Conservation (phyloP, 2,797 vertebrate genomes). For the Trematomus bernacchii region DNA sequence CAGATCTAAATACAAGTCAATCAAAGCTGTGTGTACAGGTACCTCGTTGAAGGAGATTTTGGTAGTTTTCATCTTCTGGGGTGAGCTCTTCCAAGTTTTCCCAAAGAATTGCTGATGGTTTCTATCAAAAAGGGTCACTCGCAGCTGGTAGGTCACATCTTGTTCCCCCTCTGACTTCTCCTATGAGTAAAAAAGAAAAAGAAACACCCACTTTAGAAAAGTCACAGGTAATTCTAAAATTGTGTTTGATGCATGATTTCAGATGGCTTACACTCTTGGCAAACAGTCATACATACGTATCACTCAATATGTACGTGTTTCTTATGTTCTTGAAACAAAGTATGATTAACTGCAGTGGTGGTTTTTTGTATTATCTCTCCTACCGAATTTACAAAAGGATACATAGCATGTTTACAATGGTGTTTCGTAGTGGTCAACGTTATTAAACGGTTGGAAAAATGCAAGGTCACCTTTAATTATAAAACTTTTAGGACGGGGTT, state of each 20-base stretch:
- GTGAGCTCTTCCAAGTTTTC: slow-evolving; percentile 89
- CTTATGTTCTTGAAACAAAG: neutral
- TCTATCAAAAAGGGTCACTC: slow-evolving; percentile 90
- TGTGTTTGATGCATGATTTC: too few species aligned
- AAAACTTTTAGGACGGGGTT: neutral
- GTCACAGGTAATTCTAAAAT: neutral
- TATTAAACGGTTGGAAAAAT: neutral
- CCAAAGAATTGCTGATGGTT: slow-evolving; percentile 92
- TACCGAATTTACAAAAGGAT: slow-evolving; percentile 6
- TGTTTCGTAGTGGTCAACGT: neutral
- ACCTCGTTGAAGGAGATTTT: slow-evolving; percentile 90
- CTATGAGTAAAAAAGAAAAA: slow-evolving; percentile 38
- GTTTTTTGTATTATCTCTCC: slow-evolving; percentile 1
- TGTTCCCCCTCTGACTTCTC: slow-evolving; percentile 59
- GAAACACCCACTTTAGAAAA: slow-evolving; percentile 2
- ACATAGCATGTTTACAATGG: neutral
- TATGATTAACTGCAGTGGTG: neutral
- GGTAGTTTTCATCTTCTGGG: slow-evolving; percentile 66
- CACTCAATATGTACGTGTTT: neutral
- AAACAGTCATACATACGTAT: too few species aligned
- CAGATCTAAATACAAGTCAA: neutral
- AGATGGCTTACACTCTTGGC: too few species aligned
- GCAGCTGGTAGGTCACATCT: slow-evolving; percentile 85
- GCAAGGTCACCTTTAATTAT: neutral
- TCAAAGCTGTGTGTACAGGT: neutral